phyloP scores from a whole-genome alignment of 1,140 invertebrate genomes.

The Pseudomyrmex dendroicus region DNA sequence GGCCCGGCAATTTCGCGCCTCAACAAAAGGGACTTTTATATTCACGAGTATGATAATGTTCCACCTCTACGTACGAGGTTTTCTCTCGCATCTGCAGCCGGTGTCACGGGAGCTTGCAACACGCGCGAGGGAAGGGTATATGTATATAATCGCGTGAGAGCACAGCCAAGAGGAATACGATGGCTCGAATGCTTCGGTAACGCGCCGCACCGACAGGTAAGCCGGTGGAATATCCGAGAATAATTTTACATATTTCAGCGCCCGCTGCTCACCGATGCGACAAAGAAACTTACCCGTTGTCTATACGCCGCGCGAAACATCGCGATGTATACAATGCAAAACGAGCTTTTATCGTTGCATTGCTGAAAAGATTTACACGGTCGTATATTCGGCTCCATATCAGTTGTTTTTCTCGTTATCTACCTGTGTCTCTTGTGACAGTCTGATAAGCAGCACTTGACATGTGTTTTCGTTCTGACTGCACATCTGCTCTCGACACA shows the following conservation, averaged over 20 bases:
- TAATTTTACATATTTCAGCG: slow-evolving; percentile 54
- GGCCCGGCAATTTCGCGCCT: slow-evolving; percentile 10
- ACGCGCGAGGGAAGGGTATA: neutral
- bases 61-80: neutral
- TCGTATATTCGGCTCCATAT: slow-evolving; percentile 24
- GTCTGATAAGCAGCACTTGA: neutral
- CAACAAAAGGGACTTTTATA: slow-evolving; percentile 45
- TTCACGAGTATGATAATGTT: slow-evolving; percentile 56
- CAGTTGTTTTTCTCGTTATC: slow-evolving; percentile 32
- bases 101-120: slow-evolving; percentile 20
- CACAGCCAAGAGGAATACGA: slow-evolving; percentile 6
- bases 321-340: slow-evolving; percentile 33
- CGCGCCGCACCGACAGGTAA: neutral
- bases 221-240: slow-evolving; percentile 28
- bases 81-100: slow-evolving; percentile 36
- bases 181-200: slow-evolving; percentile 18
- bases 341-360: slow-evolving; percentile 14
- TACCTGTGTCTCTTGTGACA: slow-evolving; percentile 11
- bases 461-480: neutral
- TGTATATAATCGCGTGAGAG: slow-evolving; percentile 2
- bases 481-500: slow-evolving; percentile 4
- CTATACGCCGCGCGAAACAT: slow-evolving; percentile 3
- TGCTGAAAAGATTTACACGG: slow-evolving; percentile 34
- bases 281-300: slow-evolving; percentile 53
- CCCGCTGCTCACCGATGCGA: neutral